Percentiles rank a stretch among this genome's conserved stretches.
Conservation (phyloP, 2,888 invertebrate species). For the Orthonychiurus folsomi region DNA sequence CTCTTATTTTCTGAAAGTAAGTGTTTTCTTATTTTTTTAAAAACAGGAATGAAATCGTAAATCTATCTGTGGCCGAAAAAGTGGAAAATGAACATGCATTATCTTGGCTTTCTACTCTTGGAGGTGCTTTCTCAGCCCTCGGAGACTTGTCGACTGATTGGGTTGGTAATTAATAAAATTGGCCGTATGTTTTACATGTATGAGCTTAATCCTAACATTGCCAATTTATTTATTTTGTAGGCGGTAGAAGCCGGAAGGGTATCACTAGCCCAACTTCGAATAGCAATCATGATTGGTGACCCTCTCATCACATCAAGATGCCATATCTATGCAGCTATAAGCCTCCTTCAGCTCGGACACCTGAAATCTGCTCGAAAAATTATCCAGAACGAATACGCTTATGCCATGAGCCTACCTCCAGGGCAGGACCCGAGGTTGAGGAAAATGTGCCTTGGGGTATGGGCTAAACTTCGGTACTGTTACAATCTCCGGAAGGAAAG, state of each 20-base stretch:
- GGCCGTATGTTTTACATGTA: constrained; percentile 4
- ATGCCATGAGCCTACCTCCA: constrained; percentile 43
- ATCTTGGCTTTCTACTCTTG: constrained; percentile 92
- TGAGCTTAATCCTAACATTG: not conserved
- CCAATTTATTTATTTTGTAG: constrained; percentile 48
- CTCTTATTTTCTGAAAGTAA: not conserved
- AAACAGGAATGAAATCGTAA: constrained; percentile 26
- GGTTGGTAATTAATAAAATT: too few species aligned
- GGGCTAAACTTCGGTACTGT: constrained; percentile 54
- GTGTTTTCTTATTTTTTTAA: not conserved
- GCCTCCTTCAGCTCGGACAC: constrained; percentile 71
- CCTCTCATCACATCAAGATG: constrained; percentile 72
- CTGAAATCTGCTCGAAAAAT: constrained; percentile 57
- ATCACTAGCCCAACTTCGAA: constrained; percentile 68
- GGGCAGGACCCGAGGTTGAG: constrained; percentile 57
- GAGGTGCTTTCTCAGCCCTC: constrained; percentile 90
- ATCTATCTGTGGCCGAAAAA: constrained; percentile 21
- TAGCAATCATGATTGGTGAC: constrained; percentile 74
- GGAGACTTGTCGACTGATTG: constrained; percentile 76
- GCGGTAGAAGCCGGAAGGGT: constrained; percentile 82
- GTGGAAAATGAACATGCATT: constrained; percentile 69
- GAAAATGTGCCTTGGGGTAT: constrained; percentile 78
- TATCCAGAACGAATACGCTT: constrained; percentile 34
- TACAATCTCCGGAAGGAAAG: not conserved
- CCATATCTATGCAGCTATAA: constrained; percentile 74